Conservation (phyloP, 2,113 vertebrate genomes). For the Lycocorax pyrrhopterus region DNA sequence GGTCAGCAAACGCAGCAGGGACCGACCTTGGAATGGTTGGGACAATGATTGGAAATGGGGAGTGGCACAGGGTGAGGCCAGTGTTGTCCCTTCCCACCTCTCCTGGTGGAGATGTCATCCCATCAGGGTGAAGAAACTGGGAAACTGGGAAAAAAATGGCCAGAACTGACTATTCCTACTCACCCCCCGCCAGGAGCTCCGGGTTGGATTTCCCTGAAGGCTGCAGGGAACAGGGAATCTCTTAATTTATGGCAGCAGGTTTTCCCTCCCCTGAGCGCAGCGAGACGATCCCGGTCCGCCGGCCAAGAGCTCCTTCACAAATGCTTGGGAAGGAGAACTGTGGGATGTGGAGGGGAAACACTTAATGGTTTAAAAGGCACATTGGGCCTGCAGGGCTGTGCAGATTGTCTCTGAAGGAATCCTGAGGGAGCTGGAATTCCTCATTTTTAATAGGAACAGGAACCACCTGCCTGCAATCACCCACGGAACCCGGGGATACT, state of each 20-base stretch:
- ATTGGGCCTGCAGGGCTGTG: neutral
- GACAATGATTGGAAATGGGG: fast-evolving
- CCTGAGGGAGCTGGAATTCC: slow-evolving; percentile 34
- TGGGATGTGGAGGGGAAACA: slow-evolving; percentile 9
- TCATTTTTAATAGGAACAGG: slow-evolving; percentile 62
- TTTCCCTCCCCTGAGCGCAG: neutral
- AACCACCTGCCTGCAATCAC: slow-evolving; percentile 59
- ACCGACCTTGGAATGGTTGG: neutral
- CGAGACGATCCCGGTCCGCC: neutral
- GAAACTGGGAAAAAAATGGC: fast-evolving
- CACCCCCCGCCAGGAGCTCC: fast-evolving
- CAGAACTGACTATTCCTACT: neutral
- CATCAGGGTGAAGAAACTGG: neutral
- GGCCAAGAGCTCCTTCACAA: slow-evolving; percentile 1
- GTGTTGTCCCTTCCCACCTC: too few species aligned
- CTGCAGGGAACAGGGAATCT: neutral
- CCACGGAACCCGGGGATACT: neutral
- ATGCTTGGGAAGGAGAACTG: neutral
- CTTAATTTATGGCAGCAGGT: neutral
- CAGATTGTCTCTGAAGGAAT: slow-evolving; percentile 41
- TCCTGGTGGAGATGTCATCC: neutral
- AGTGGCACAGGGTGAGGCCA: neutral
- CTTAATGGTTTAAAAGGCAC: slow-evolving; percentile 28
- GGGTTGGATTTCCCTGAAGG: neutral
- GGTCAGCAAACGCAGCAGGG: neutral